Conservation (phyloP, 2,113 vertebrate genomes). For the Columba livia region DNA sequence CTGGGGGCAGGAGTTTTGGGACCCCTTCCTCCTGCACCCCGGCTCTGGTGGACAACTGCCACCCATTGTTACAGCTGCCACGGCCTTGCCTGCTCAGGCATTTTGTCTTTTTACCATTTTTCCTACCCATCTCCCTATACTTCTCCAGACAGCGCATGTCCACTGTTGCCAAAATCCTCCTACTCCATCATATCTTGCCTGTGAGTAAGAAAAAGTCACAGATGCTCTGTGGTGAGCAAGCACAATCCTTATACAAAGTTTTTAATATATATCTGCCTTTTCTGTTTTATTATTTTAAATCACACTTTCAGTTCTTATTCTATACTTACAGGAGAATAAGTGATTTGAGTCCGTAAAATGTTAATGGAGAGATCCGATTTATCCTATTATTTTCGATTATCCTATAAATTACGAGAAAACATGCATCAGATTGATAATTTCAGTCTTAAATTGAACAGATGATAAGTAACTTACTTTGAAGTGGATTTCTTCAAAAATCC, state of each 20-base stretch:
- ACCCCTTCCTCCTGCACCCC: rapidly evolving
- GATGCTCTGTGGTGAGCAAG: neutral
- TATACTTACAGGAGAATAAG: constrained; percentile 92
- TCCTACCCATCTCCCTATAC: neutral
- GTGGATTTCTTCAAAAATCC: neutral
- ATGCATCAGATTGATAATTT: neutral
- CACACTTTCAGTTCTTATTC: neutral
- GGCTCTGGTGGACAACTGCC: neutral
- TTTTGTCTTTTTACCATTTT: rapidly evolving
- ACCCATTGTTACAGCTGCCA: neutral
- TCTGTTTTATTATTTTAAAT: neutral
- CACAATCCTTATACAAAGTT: rapidly evolving
- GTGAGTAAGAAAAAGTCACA: neutral
- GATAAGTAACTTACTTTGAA: neutral
- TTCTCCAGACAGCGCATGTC: neutral
- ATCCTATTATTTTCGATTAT: constrained; percentile 94
- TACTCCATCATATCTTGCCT: neutral
- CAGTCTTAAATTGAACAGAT: neutral
- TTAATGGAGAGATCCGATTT: constrained; percentile 84
- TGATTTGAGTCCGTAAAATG: constrained; percentile 90
- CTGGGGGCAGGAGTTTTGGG: rapidly evolving
- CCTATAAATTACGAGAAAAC: constrained; percentile 73
- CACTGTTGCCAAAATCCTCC: neutral
- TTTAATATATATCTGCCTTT: neutral
- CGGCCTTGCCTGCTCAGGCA: neutral